Evolutionary conservation across 2,888 invertebrate species (phyloP).

Genomic region (Bhutanitis thaidina): DNA sequence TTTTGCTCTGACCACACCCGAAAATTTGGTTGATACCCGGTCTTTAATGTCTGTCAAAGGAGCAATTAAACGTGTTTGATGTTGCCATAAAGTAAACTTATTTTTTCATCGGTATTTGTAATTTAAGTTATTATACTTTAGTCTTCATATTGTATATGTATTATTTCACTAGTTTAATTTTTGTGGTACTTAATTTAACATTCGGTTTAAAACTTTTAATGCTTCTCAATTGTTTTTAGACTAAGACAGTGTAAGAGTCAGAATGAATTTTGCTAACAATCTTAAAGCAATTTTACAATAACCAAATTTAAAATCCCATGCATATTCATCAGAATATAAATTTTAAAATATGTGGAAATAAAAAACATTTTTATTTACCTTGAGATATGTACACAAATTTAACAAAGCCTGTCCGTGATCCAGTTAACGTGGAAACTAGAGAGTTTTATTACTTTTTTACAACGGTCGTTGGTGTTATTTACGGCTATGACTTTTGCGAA

Average conservation of each 20-base stretch:
- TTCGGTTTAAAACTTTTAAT: too few relatives aligned
- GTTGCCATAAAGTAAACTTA: conserved; percentile 67
- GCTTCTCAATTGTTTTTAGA: too few relatives aligned
- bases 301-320: background rate
- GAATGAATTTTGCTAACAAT: too few relatives aligned
- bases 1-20: conserved; percentile 69
- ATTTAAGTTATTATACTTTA: conserved; percentile 15
- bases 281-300: background rate
- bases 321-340: too few relatives aligned
- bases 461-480: conserved; percentile 52
- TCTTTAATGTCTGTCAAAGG: conserved; percentile 73
- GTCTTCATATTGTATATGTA: background rate
- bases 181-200: too few relatives aligned
- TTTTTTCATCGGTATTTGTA: conserved; percentile 34
- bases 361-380: conserved; percentile 7
- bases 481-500: conserved; percentile 42
- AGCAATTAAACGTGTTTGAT: conserved; percentile 73
- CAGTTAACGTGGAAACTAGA: conserved; percentile 25
- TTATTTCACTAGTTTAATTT: background rate
- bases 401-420: conserved; percentile 23
- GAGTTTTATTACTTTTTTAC: conserved; percentile 46
- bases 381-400: conserved; percentile 11
- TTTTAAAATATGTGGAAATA: background rate
- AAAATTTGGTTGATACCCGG: conserved; percentile 52
- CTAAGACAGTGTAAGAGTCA: too few relatives aligned